Evolutionary conservation across 2,888 invertebrate genomes (phyloP).

Genomic region (Artemia sinica): DNA sequence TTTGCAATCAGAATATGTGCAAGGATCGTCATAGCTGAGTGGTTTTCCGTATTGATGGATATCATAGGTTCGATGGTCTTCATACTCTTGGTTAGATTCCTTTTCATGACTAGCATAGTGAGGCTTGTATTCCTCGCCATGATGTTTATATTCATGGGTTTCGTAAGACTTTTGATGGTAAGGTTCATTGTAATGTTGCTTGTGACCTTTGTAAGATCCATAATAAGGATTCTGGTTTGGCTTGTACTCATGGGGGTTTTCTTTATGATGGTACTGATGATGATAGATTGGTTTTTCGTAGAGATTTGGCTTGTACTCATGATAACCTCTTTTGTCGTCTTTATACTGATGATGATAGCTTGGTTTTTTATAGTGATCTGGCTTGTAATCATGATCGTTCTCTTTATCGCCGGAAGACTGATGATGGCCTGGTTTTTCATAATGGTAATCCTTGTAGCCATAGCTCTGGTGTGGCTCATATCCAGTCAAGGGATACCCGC

Average conservation of each 20-base stretch:
- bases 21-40: neutral
- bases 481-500: neutral
- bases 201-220: neutral
- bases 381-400: no score
- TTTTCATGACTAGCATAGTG: neutral
- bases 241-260: neutral
- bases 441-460: neutral
- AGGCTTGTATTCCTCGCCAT: neutral
- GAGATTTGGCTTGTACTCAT: neutral
- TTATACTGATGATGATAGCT: neutral
- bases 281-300: neutral
- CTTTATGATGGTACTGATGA: no score
- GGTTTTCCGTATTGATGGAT: neutral
- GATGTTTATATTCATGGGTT: neutral
- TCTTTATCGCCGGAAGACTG: no score
- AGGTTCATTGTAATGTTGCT: neutral
- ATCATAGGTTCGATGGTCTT: neutral
- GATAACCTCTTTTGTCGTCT: neutral
- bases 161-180: neutral
- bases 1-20: neutral
- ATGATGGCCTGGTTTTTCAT: neutral
- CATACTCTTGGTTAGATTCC: neutral
- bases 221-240: neutral
- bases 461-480: conserved; percentile 2
- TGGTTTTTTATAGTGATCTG: neutral